Conservation (phyloP, 2,113 vertebrate genomes). For the Dicaeum eximium region DNA sequence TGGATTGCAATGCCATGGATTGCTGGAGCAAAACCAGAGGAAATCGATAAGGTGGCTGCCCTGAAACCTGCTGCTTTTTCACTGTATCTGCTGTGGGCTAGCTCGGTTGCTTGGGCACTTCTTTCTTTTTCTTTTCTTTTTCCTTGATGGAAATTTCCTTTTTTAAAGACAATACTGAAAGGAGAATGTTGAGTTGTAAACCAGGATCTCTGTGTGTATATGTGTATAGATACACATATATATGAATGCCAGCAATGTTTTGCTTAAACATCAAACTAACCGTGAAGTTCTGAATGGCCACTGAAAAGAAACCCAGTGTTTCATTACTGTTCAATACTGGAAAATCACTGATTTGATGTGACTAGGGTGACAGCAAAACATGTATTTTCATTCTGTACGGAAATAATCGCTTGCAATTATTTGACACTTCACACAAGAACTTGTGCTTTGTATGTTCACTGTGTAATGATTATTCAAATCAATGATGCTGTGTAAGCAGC, state of each 20-base stretch:
- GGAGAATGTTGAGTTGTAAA: background rate
- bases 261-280: background rate
- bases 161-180: background rate
- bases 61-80: slow-evolving; percentile 51
- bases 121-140: background rate
- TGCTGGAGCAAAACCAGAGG: slow-evolving; percentile 64
- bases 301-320: background rate
- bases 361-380: background rate
- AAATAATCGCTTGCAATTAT: background rate
- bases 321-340: background rate
- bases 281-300: background rate
- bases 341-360: background rate
- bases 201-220: background rate
- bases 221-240: background rate
- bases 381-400: background rate
- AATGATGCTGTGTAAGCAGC: background rate
- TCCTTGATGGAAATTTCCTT: background rate
- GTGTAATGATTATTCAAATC: background rate
- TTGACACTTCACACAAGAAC: background rate
- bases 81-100: slow-evolving; percentile 27
- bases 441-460: background rate
- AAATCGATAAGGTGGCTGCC: slow-evolving; percentile 72
- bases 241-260: background rate
- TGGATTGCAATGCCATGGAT: slow-evolving; percentile 46
- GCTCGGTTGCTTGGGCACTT: slow-evolving; percentile 30